Evolutionary conservation across 1,140 invertebrate genomes (phyloP), one percentile per base, ranked within the genome.

Genomic region (Heterodera carotae): DNA sequence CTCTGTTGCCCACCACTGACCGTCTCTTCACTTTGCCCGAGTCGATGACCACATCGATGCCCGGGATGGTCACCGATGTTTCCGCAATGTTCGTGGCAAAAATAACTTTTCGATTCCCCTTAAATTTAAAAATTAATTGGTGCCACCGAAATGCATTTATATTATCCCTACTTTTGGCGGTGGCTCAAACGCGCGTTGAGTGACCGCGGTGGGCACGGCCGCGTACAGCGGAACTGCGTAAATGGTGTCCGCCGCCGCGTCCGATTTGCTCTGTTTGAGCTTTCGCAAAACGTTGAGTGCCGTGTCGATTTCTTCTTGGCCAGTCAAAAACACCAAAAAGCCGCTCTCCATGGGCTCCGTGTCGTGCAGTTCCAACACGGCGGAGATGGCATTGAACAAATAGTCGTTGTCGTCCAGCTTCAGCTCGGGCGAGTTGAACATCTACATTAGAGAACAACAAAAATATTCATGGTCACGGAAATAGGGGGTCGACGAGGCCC

Each of bases 71-170:
- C 2, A 99, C 91, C 7, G 95, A 97, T 1, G 95, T 96, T 89
- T 97, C 97, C 4, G 97, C 97, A 78, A 99, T 94, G 88, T 99
- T 99, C 31, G 97, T 99, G n/a, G 94, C 92, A 68, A 98, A 89
- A 79, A 99, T 92, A 22, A 99, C 92, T 90, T 97, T 97, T 53
- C 96, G 89, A 31, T 90, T 90, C 72, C 91, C 92, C 18, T 81
- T n/a, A 71, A 62, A 81, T 39, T 27, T 8, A n/a, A 22, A 60
- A 18, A 18, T 48, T 48, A 15, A 33, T n/a, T 34, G 12, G 2
- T 68, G 36, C n/a, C 39, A 25, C n/a, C n/a, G n/a, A n/a, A n/a
- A n/a, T n/a, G n/a, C n/a, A n/a, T n/a, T 2, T 69, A 53, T 18
- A 7, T 53, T 53, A 43, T 43, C 0, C 39, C 39, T 29, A 79